These are phyloP conservation scores for Metellina segmentata DNA, from an alignment of 2,888 invertebrate species.

Conservation along the genomic window DNA sequence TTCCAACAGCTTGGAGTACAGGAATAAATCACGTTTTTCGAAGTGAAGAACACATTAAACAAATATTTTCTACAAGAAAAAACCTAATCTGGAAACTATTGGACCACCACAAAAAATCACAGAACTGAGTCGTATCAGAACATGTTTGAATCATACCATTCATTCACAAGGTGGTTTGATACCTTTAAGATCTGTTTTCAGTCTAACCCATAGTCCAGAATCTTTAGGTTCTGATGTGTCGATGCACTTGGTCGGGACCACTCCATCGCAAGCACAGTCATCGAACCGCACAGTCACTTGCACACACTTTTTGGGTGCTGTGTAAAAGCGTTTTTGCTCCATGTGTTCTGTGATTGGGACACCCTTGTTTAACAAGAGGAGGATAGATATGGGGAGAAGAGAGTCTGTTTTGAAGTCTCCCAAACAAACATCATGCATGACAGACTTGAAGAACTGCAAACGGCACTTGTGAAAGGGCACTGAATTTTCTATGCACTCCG, in stretches of 20 bases:
- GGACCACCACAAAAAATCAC: too few relatives aligned
- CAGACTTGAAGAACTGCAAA: conserved; percentile 33
- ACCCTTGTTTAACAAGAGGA: conserved; percentile 36
- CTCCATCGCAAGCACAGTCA: conserved; percentile 17
- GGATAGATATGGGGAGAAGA: conserved; percentile 43
- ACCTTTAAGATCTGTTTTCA: conserved; percentile 64
- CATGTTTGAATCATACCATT: background rate
- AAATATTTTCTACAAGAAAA: too few relatives aligned
- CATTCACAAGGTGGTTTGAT: conserved; percentile 24
- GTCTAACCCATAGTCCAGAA: conserved; percentile 61
- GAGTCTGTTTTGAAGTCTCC: conserved; percentile 2
- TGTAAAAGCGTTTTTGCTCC: conserved; percentile 64
- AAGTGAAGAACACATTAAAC: too few relatives aligned
- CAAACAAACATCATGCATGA: conserved; percentile 21
- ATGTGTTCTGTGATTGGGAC: conserved; percentile 26
- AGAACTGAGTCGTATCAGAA: too few relatives aligned
- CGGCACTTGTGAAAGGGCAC: conserved; percentile 27
- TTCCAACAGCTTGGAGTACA: too few relatives aligned
- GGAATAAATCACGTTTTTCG: too few relatives aligned
- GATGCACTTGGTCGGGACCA: background rate
- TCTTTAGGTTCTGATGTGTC: background rate
- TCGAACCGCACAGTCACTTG: conserved; percentile 35
- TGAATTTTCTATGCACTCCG: conserved; percentile 13
- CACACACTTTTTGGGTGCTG: conserved; percentile 31
- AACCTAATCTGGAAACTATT: too few relatives aligned